Percentiles rank a stretch among this genome's conserved stretches.
Conservation (phyloP, 2,113 vertebrate genomes). For the Hemibagrus wyckioides region DNA sequence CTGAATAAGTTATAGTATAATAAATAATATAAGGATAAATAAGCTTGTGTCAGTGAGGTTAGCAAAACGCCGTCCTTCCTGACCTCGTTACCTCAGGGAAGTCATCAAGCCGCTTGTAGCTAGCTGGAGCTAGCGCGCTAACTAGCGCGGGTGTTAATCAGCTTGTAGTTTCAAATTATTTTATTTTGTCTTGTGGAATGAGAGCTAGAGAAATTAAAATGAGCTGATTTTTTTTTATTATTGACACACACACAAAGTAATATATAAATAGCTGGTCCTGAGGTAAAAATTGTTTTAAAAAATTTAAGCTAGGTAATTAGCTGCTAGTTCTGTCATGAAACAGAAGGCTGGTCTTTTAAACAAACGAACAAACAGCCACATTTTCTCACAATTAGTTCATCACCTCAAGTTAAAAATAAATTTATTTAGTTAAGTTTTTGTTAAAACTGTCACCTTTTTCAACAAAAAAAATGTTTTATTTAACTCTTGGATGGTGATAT, state of each 20-base stretch:
- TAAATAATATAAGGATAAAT: not conserved
- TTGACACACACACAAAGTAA: no score
- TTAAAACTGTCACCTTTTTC: not conserved
- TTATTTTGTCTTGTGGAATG: no score
- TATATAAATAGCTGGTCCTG: no score
- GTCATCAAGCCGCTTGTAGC: not conserved
- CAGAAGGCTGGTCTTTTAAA: not conserved
- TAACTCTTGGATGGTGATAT: not conserved
- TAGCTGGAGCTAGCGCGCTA: not conserved
- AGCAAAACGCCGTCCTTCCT: not conserved
- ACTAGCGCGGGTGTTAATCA: not conserved
- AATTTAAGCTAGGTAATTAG: no score
- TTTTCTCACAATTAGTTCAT: not conserved
- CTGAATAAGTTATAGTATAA: not conserved
- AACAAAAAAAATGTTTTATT: not conserved
- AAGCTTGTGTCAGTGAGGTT: not conserved
- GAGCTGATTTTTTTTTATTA: no score
- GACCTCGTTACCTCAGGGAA: not conserved
- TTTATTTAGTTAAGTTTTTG: no score
- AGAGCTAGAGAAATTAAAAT: no score
- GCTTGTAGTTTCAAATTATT: not conserved
- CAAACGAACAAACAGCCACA: not conserved
- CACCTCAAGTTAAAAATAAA: no score
- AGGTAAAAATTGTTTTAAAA: not conserved
- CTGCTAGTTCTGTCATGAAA: not conserved